Base-by-base conservation (phyloP, 2,888 invertebrate genomes). In the Conus canariensis region DNA sequence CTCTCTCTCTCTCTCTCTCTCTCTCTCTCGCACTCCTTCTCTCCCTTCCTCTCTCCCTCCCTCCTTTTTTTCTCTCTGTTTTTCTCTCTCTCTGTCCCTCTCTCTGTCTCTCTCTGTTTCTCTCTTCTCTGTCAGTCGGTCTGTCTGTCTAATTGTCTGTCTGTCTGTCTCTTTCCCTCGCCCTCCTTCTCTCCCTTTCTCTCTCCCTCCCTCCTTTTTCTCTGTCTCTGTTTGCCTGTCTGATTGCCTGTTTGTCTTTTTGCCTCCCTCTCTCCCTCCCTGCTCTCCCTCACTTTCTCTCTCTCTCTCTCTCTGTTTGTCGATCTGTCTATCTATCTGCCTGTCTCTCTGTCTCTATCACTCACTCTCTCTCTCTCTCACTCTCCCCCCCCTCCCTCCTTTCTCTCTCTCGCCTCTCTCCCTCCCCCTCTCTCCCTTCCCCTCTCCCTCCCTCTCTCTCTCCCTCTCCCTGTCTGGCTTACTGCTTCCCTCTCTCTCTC, bases 321-420 rank as follows among this genome's bases (percentile, higher is more conserved):
- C 16, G 7, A 22, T 70, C 19, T 70, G 19, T 70, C 70, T 70
- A 7, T 70, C 70, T 4, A 7, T 70, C 70, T 4, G 16, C 7
- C 19, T 70, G 1, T 9, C 30, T 77, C 77, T 77, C 77, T 77
- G 10, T 77, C 77, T 30, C 77, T 77, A n/a, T 77, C 77, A 10
- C 30, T 77, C 30, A 45, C 45, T 80, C 16, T 74, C 74, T 74
- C 74, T 74, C 22, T 74, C 74, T 74, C 74, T 74, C 74, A n/a
- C 74, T 74, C 74, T 74, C 25, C n/a, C n/a, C 74, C n/a, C n/a
- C 74, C n/a, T n/a, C n/a, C 74, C n/a, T n/a, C n/a, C 74, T 74
- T n/a, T 74, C 74, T 74, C 74, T 74, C 74, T 74, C 74, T 74
- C 74, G 4, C 70, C 74, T 74, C 74, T 74, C 74, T 25, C 70